These are phyloP conservation scores for Oxyura jamaicensis DNA, from an alignment of 2,113 vertebrate genomes.

Conservation along the genomic window DNA sequence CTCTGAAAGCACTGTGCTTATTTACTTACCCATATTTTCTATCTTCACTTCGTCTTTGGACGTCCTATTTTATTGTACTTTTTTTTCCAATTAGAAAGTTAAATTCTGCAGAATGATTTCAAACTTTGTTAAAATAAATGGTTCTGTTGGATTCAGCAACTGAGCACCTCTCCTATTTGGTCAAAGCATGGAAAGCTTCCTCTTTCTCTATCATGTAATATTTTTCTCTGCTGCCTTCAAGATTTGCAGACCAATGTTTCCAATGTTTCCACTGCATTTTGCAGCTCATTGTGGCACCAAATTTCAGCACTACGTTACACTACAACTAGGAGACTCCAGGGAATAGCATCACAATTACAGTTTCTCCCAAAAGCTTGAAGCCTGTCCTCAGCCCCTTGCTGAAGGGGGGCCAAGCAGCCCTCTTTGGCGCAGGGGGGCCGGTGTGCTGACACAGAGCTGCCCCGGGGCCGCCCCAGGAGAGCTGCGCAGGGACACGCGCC, in stretches of 20 bases:
- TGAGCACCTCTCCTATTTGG: background rate
- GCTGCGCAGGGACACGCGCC: rapidly evolving
- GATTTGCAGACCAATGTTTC: background rate
- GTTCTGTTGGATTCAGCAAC: background rate
- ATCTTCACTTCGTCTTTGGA: background rate
- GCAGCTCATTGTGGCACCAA: background rate
- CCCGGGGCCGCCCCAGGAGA: background rate
- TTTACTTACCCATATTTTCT: background rate
- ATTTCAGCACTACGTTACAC: background rate
- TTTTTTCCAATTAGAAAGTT: background rate
- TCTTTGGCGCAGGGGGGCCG: background rate
- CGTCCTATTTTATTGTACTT: background rate
- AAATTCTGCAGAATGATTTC: background rate
- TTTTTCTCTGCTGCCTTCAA: background rate
- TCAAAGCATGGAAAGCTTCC: background rate
- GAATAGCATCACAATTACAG: background rate
- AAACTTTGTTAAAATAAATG: background rate
- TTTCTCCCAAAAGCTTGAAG: background rate
- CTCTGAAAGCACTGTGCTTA: background rate
- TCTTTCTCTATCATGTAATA: background rate
- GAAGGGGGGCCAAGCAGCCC: rapidly evolving
- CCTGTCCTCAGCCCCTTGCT: background rate
- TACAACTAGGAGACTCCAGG: background rate
- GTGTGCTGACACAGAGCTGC: background rate
- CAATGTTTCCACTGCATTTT: background rate